Evolutionary conservation across 2,888 invertebrate genomes (phyloP).

Genomic region (Xanthorhoe spadicearia): DNA sequence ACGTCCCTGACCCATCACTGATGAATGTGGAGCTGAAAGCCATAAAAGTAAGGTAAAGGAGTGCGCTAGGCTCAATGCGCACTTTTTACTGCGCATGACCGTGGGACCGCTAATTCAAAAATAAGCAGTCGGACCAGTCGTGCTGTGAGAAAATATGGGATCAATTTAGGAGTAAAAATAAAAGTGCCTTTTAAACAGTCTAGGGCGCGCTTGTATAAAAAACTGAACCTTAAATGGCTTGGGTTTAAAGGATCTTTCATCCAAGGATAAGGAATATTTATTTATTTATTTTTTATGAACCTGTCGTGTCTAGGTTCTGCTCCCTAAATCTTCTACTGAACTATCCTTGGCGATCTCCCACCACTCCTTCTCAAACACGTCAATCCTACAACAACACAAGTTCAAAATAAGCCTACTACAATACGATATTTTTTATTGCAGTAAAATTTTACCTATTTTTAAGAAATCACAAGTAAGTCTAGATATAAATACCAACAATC

Average conservation of each 20-base stretch:
- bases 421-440: too few relatives aligned
- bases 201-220: not conserved
- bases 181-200: slow-evolving; percentile 13
- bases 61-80: slow-evolving; percentile 53
- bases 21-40: slow-evolving; percentile 37
- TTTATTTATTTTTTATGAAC: too few relatives aligned
- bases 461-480: too few relatives aligned
- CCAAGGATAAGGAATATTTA: too few relatives aligned
- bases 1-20: not conserved
- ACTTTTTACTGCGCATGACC: slow-evolving; percentile 60
- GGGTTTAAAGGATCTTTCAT: not conserved
- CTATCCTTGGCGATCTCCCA: too few relatives aligned
- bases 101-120: slow-evolving; percentile 57
- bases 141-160: slow-evolving; percentile 30
- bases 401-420: too few relatives aligned
- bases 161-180: slow-evolving; percentile 22
- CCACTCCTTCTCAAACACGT: too few relatives aligned
- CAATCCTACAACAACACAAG: too few relatives aligned
- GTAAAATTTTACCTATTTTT: too few relatives aligned
- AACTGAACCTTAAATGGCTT: not conserved
- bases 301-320: too few relatives aligned
- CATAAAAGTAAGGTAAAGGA: slow-evolving; percentile 55
- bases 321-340: too few relatives aligned
- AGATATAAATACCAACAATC: too few relatives aligned
- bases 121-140: slow-evolving; percentile 40